Evolutionary conservation across 2,797 vertebrate genomes (phyloP).

Genomic region (Hippoglossus hippoglossus): DNA sequence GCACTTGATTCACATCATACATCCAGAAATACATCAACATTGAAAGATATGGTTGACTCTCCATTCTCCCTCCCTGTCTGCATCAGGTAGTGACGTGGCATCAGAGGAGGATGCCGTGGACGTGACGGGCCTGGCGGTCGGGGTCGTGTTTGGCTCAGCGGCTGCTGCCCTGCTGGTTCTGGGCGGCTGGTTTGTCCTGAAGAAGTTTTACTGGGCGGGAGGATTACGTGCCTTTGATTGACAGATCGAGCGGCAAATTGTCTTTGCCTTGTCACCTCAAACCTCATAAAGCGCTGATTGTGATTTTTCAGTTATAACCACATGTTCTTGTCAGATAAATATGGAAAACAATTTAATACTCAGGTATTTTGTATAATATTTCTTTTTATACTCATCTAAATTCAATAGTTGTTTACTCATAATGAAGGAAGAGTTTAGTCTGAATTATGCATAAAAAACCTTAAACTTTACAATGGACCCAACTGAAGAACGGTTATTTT

Average conservation of each 20-base stretch:
- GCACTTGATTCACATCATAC: background rate
- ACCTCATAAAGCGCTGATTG: background rate
- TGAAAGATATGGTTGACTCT: background rate
- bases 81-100: constrained; percentile 45
- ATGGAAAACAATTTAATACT: background rate
- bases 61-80: constrained; percentile 3
- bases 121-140: constrained; percentile 66
- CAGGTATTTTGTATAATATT: background rate
- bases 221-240: constrained; percentile 49
- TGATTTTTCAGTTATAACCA: constrained; percentile 7
- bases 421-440: constrained; percentile 24
- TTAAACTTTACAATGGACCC: background rate
- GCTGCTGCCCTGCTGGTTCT: constrained; percentile 69
- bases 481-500: constrained; percentile 1
- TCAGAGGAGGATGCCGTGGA: constrained; percentile 25
- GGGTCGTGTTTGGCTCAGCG: constrained; percentile 73
- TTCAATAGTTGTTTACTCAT: background rate
- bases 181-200: constrained; percentile 78
- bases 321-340: background rate
- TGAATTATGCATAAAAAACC: constrained; percentile 9
- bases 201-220: constrained; percentile 68
- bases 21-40: background rate
- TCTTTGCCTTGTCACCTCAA: background rate
- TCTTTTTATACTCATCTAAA: background rate
- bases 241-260: constrained; percentile 22